phyloP scores from a whole-genome alignment of 2,797 vertebrate species.

The Oreonectes daqikongensis region DNA sequence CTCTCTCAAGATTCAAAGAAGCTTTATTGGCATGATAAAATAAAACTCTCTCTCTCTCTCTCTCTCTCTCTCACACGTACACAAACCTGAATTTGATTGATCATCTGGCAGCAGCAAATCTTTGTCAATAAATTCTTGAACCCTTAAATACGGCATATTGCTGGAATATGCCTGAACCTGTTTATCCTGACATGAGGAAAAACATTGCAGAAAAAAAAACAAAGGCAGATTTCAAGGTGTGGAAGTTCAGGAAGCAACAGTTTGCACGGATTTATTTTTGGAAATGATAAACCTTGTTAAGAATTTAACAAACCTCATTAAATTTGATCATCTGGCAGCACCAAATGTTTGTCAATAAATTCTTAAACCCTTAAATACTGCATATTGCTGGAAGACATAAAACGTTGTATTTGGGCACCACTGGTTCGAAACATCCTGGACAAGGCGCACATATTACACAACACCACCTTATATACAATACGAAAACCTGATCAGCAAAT shows the following conservation, averaged over 20 bases:
- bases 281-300: no score
- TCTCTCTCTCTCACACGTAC: background rate
- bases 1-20: no score
- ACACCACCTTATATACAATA: conserved; percentile 7
- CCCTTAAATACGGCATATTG: conserved; percentile 21
- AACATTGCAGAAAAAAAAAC: no score
- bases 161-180: conserved; percentile 6
- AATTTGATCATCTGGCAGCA: conserved; percentile 14
- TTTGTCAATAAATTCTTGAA: conserved; percentile 6
- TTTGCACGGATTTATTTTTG: no score
- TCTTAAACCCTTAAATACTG: conserved; percentile 27
- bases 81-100: background rate
- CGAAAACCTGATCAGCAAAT: background rate
- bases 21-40: no score
- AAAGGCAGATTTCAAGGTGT: no score
- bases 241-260: no score
- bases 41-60: background rate
- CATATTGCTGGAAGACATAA: conserved; percentile 18
- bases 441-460: conserved; percentile 10
- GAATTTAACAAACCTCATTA: background rate
- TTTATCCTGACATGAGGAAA: no score
- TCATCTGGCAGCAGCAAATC: conserved; percentile 9
- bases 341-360: conserved; percentile 2
- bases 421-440: background rate
- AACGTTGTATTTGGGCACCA: background rate